phyloP scores from a whole-genome alignment of 2,888 invertebrate species.

The Margaritifera margaritifera region DNA sequence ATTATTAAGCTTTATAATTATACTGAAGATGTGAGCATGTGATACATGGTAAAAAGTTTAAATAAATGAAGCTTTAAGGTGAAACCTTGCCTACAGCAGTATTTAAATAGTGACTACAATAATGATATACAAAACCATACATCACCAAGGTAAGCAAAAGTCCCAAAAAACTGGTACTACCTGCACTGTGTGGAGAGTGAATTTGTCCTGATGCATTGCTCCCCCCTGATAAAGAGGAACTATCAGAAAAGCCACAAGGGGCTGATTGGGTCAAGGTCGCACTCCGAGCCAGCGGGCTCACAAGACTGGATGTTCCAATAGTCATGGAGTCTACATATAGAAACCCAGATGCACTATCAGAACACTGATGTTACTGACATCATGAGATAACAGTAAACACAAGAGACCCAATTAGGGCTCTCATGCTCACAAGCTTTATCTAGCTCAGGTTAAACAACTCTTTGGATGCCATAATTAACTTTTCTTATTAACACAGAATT shows the following conservation, averaged over 20 bases:
- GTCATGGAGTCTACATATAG: conserved; percentile 54
- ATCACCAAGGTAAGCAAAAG: not conserved
- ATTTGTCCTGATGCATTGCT: conserved; percentile 57
- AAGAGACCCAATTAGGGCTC: too few species aligned
- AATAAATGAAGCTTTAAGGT: too few species aligned
- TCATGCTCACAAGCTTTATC: not conserved
- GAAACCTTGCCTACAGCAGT: too few species aligned
- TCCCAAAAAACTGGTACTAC: conserved; percentile 66
- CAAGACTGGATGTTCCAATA: conserved; percentile 40
- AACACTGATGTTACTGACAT: not conserved
- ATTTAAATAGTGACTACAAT: too few species aligned
- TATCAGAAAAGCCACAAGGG: conserved; percentile 52
- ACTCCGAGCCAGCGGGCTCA: conserved; percentile 47
- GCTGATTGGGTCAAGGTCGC: conserved; percentile 57
- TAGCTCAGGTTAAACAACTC: not conserved
- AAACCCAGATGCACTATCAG: conserved; percentile 65
- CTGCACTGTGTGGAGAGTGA: conserved; percentile 53
- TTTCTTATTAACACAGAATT: too few species aligned
- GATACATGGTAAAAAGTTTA: too few species aligned
- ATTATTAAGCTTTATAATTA: too few species aligned
- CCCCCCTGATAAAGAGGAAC: conserved; percentile 48
- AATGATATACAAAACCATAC: too few species aligned
- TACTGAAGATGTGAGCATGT: too few species aligned
- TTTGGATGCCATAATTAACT: not conserved
- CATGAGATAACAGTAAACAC: too few species aligned